These are phyloP conservation scores for Aleadryas rufinucha DNA, from an alignment of 2,113 vertebrate genomes.

Conservation along the genomic window DNA sequence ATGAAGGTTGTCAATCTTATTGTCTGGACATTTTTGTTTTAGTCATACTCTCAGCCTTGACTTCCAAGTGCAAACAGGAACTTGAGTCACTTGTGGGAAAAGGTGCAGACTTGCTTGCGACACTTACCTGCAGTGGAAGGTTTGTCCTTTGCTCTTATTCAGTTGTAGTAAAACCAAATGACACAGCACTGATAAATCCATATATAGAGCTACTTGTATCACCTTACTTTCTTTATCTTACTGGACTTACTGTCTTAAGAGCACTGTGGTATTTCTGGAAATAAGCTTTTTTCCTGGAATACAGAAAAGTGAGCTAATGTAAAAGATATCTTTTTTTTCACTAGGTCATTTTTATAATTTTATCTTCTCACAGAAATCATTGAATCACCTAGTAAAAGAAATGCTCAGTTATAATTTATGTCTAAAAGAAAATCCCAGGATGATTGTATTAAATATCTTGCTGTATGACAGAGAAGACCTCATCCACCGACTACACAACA, in stretches of 20 bases:
- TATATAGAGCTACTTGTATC: neutral
- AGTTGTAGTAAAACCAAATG: neutral
- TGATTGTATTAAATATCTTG: neutral
- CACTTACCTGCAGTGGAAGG: neutral
- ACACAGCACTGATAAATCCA: neutral
- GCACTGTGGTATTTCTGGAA: neutral
- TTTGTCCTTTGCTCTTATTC: neutral
- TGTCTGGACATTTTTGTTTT: neutral
- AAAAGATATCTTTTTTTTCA: neutral
- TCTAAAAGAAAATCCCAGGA: neutral
- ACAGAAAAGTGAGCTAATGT: neutral
- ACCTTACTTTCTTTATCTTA: neutral
- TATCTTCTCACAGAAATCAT: neutral
- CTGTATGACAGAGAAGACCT: neutral
- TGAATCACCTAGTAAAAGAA: neutral
- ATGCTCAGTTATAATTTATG: neutral
- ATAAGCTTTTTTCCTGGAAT: neutral
- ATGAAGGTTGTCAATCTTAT: neutral
- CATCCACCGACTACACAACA: neutral
- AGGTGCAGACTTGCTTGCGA: neutral
- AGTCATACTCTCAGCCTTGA: neutral
- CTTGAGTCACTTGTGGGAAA: slow-evolving; percentile 24
- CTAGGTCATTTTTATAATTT: neutral
- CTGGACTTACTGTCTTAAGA: neutral
- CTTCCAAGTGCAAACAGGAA: slow-evolving; percentile 20